Evolutionary conservation across 2,888 invertebrate genomes (phyloP), one percentile per base, ranked within the genome.

Genomic region (Leptopilina syphax): DNA sequence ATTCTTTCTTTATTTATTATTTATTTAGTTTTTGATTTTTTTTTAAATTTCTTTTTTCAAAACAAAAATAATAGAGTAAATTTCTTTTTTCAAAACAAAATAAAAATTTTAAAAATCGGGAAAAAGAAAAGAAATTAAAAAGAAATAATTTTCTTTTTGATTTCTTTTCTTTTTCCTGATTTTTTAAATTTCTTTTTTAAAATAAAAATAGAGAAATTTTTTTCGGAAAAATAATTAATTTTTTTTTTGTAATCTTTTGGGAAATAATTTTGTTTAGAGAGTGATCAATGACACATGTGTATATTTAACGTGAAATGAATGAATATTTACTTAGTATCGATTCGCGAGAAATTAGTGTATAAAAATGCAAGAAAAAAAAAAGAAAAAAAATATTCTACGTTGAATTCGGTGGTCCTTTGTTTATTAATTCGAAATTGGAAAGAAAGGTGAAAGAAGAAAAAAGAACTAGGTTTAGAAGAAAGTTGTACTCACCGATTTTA

Each of bases 401-500:
- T 87, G 81, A 84, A 77, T 85, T 87, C 86, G 84, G 84, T 85
- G 83, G 18, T 57, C n/a, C 84, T 78, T 47, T 27, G 65, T 70
- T 77, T 70, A 18, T 63, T 63, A 50, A 50, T 10, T 50, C 12
- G 50, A 50, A 50, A 50, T 50, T 50, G 9, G 24, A 57, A 73
- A 60, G 80, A 78, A 54, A 78, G 77, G 41, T 18, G 18, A 18
- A 65, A 70, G 77, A 34, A 34, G 4, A 34, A 34, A 34, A 4
- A 34, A 3, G 0, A 34, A 34, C 34, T 34, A 1, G 2, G 34
- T 34, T 82, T 77, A 79, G 76, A 83, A 83, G 79, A 83, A 76
- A 82, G 84, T 80, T 50, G 54, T 77, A 83, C 78, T 80, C 84
- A 84, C 85, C 80, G 85, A 87, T 86, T 87, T 89, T 83, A 85